Percentiles rank a stretch among this genome's conserved stretches.
These are phyloP conservation scores for Schizopygopsis malacanthus DNA, from an alignment of 2,797 vertebrate genomes.

Conservation along the genomic window DNA sequence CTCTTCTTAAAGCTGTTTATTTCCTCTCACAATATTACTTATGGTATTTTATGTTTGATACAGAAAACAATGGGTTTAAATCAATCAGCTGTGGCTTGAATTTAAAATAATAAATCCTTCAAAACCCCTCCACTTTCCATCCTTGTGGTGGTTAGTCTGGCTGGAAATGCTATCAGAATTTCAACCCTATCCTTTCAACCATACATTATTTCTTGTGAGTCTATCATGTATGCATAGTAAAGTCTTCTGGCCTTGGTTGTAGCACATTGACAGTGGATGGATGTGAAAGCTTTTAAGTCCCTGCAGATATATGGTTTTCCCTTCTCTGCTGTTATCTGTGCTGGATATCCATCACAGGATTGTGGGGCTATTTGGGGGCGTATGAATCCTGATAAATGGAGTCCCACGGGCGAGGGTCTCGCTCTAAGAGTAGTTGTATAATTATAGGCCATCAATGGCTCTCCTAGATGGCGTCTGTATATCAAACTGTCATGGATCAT, in stretches of 20 bases:
- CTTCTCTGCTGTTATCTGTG: conserved; percentile 40
- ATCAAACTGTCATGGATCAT: conserved; percentile 51
- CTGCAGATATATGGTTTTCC: conserved; percentile 43
- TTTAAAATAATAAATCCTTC: not conserved
- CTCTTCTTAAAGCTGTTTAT: not conserved
- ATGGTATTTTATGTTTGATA: not conserved
- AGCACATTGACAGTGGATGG: conserved; percentile 41
- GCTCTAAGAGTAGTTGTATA: conserved; percentile 45
- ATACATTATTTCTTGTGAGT: conserved; percentile 21
- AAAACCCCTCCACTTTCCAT: not conserved
- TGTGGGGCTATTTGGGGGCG: conserved; percentile 16
- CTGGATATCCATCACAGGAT: conserved; percentile 50
- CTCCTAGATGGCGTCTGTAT: conserved; percentile 43
- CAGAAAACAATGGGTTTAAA: not conserved
- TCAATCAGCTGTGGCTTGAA: not conserved
- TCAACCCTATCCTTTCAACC: conserved; percentile 23
- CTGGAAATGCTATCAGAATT: conserved; percentile 12
- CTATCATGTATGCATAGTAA: conserved; percentile 50
- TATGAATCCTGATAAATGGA: conserved; percentile 47
- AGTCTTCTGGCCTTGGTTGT: conserved; percentile 53
- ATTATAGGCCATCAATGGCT: conserved; percentile 51
- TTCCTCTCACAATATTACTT: not conserved
- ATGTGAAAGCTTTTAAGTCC: conserved; percentile 44
- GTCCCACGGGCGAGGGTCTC: conserved; percentile 16
- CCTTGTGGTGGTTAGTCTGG: not conserved